Evolutionary conservation across 2,888 invertebrate species (phyloP).

Genomic region (Matsumyia berberina): DNA sequence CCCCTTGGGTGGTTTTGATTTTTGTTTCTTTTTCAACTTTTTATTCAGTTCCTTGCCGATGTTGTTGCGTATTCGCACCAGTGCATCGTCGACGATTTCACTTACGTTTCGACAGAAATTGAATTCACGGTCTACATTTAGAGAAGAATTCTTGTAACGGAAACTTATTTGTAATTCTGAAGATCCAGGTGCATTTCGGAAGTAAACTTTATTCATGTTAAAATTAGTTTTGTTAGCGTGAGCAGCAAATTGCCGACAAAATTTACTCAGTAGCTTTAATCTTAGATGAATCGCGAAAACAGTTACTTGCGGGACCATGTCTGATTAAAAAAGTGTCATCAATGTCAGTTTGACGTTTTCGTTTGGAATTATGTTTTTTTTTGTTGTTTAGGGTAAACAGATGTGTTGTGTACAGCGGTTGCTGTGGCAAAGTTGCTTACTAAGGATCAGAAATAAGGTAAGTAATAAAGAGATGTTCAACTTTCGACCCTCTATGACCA

Average conservation of each 20-base stretch:
- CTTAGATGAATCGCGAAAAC: conserved; percentile 8
- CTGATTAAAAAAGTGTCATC: neutral
- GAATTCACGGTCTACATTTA: conserved; percentile 87
- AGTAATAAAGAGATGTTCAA: too few species aligned
- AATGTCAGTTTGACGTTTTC: neutral
- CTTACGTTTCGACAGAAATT: conserved; percentile 88
- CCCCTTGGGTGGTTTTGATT: conserved; percentile 40
- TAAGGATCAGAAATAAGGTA: too few species aligned
- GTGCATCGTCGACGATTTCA: conserved; percentile 87
- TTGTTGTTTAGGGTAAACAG: neutral
- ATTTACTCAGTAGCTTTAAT: neutral
- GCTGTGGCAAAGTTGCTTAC: too few species aligned
- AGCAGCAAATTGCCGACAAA: conserved; percentile 54
- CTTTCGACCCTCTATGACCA: too few species aligned
- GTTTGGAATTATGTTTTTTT: too few species aligned
- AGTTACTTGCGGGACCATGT: conserved; percentile 47
- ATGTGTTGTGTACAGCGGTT: conserved; percentile 16
- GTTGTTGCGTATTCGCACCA: conserved; percentile 87
- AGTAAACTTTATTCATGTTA: conserved; percentile 86
- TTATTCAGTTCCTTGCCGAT: conserved; percentile 87
- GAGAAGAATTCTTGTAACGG: conserved; percentile 84
- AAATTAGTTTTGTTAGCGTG: conserved; percentile 72
- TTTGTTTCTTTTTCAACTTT: conserved; percentile 81
- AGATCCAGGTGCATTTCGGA: conserved; percentile 85
- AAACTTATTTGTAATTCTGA: conserved; percentile 86